Evolutionary conservation across 2,113 vertebrate species (phyloP).

Genomic region (Protomyctophum bolini): DNA sequence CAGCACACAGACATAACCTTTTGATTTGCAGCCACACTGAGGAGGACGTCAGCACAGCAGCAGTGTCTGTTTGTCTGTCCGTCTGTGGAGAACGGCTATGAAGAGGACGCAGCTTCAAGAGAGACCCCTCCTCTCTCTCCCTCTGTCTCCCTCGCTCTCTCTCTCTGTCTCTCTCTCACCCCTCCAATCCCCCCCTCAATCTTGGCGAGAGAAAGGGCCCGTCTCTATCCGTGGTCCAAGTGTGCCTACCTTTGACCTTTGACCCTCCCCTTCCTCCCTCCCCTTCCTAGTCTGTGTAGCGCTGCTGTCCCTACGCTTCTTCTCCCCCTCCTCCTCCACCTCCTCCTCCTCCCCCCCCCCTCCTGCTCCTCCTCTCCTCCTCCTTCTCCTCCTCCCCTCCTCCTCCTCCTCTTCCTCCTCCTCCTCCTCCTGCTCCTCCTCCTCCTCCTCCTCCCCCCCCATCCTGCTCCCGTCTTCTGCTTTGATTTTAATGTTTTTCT

Average conservation of each 20-base stretch:
- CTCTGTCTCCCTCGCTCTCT: not conserved
- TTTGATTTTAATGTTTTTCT: constrained; percentile 71
- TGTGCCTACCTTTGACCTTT: constrained; percentile 46
- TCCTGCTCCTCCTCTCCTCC: not conserved
- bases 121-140: constrained; percentile 22
- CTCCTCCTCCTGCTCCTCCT: constrained; percentile 1
- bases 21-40: too few species aligned
- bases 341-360: not conserved
- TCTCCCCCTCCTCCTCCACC: constrained; percentile 42
- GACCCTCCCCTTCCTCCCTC: constrained; percentile 20
- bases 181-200: constrained; percentile 9
- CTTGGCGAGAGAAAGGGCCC: constrained; percentile 45
- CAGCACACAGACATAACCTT: too few species aligned
- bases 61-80: too few species aligned
- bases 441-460: constrained; percentile 16
- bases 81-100: too few species aligned
- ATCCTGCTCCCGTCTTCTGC: constrained; percentile 64
- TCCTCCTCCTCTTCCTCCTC: constrained; percentile 39
- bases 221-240: constrained; percentile 73
- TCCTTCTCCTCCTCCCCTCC: constrained; percentile 10
- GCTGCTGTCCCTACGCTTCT: not conserved
- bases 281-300: not conserved
- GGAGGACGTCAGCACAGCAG: too few species aligned
- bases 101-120: not conserved
- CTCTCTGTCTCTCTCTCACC: constrained; percentile 24